phyloP scores from a whole-genome alignment of 2,797 vertebrate species.

The Sebastes diaconus region DNA sequence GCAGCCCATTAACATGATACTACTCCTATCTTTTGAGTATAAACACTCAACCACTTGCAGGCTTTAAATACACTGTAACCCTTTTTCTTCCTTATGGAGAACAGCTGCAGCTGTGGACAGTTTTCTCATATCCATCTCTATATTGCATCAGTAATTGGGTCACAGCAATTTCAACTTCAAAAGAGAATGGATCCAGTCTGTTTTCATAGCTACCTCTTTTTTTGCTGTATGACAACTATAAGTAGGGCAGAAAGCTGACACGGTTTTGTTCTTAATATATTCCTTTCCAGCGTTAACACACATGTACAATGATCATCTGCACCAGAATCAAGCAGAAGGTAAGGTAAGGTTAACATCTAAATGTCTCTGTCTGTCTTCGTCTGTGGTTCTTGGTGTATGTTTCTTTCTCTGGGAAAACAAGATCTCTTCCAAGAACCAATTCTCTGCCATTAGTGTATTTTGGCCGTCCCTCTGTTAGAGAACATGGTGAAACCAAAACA shows the following conservation, averaged over 20 bases:
- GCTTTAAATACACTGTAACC: background rate
- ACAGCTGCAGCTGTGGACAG: background rate
- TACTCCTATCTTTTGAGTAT: background rate
- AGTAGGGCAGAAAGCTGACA: background rate
- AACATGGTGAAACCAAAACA: constrained; percentile 55
- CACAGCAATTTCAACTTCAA: constrained; percentile 3
- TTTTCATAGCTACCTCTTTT: background rate
- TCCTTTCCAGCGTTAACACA: background rate
- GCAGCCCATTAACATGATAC: background rate
- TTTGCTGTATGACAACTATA: background rate
- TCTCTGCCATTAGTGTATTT: constrained; percentile 27
- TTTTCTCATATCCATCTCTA: background rate
- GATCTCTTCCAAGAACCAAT: constrained; percentile 37
- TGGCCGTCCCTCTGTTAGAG: constrained; percentile 9
- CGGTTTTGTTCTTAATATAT: background rate
- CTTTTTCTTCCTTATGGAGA: background rate
- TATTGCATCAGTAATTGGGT: constrained; percentile 13
- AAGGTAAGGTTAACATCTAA: background rate
- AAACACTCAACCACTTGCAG: background rate
- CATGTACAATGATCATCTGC: background rate
- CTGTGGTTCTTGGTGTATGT: background rate
- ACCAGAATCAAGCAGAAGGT: background rate
- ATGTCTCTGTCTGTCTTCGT: background rate
- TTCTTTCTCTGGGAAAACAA: constrained; percentile 11
- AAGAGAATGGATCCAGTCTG: background rate